Percentiles rank a stretch among this genome's conserved stretches.
phyloP scores from a whole-genome alignment of 2,797 vertebrate genomes.

The Pangasius larnaudii region DNA sequence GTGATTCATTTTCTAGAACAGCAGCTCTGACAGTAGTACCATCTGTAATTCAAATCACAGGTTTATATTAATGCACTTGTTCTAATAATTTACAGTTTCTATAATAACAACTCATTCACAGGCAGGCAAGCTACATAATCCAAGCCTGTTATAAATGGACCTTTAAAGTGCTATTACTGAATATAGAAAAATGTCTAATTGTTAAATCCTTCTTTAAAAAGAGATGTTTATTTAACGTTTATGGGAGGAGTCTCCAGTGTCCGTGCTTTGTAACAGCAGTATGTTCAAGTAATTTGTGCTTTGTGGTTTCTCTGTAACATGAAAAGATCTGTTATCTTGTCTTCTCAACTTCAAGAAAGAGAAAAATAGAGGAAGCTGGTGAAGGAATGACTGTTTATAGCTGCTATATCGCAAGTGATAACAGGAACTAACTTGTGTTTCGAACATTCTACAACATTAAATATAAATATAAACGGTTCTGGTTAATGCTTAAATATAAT shows the following conservation, averaged over 20 bases:
- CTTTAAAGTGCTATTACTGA: not conserved
- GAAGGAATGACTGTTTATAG: not conserved
- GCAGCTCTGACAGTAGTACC: slow-evolving; percentile 5
- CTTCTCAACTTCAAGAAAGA: not conserved
- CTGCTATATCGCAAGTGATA: not conserved
- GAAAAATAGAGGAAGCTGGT: not conserved
- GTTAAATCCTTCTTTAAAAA: not conserved
- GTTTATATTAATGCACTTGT: not conserved
- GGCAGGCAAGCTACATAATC: not conserved
- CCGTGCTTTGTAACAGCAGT: not conserved
- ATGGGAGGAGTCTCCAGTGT: no score
- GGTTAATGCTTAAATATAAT: not conserved
- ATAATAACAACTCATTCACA: not conserved
- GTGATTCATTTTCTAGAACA: not conserved
- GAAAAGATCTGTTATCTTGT: not conserved
- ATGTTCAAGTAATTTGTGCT: not conserved
- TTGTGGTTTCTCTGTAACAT: not conserved
- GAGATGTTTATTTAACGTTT: not conserved
- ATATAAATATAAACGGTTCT: not conserved
- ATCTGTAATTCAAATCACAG: not conserved
- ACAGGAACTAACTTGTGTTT: not conserved
- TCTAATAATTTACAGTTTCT: not conserved
- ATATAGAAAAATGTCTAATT: not conserved
- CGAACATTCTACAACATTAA: not conserved
- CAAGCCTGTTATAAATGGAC: not conserved